Evolutionary conservation across 2,797 vertebrate species (phyloP).

Genomic region (Arctocebus calabarensis): DNA sequence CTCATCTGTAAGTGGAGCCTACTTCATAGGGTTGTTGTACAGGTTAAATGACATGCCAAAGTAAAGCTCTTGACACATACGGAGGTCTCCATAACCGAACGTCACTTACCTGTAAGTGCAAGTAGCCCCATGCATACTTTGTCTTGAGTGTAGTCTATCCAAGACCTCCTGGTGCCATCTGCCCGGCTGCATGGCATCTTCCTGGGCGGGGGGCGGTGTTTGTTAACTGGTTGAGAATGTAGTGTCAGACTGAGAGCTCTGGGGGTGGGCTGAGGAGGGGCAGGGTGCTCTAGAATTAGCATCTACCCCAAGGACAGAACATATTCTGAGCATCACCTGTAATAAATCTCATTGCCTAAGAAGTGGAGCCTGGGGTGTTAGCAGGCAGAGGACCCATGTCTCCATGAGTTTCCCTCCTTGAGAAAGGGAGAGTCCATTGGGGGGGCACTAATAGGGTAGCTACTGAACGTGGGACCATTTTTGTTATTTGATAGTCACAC

Average conservation of each 20-base stretch:
- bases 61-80: background rate
- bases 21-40: background rate
- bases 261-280: accelerated
- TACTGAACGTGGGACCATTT: background rate
- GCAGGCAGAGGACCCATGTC: background rate
- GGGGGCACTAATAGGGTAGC: background rate
- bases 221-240: background rate
- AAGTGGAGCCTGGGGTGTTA: background rate
- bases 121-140: accelerated
- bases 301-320: background rate
- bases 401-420: accelerated
- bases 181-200: background rate
- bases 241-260: background rate
- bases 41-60: background rate
- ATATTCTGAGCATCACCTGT: background rate
- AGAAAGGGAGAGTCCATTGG: background rate
- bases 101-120: background rate
- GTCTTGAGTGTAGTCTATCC: background rate
- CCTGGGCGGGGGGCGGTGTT: background rate
- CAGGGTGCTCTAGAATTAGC: background rate
- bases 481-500: background rate
- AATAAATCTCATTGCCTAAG: background rate
- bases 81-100: background rate
- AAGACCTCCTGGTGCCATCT: too few species aligned
- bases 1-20: background rate